Percentiles rank a stretch among this genome's conserved stretches.
phyloP scores from a whole-genome alignment of 2,113 vertebrate genomes.

The Corynorhinus townsendii region DNA sequence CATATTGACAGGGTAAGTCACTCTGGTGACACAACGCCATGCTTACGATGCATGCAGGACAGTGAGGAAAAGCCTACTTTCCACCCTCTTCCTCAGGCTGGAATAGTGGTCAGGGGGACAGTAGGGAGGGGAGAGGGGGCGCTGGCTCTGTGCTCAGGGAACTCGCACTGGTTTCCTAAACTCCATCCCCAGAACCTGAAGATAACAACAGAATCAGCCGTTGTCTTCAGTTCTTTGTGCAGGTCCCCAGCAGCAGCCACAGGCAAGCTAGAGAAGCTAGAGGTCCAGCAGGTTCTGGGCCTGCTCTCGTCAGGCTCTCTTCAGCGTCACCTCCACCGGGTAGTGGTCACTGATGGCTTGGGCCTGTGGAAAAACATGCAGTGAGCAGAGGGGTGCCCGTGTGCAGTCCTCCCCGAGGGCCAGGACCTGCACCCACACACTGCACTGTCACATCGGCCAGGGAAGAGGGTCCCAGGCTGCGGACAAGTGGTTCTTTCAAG shows the following conservation, averaged over 20 bases:
- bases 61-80: background rate
- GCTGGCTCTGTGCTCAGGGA: background rate
- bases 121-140: background rate
- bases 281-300: background rate
- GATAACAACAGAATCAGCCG: background rate
- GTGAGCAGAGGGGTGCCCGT: background rate
- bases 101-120: background rate
- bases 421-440: background rate
- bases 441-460: background rate
- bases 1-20: too few species aligned
- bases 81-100: background rate
- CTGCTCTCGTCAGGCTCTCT: background rate
- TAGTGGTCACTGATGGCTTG: constrained; percentile 89
- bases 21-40: background rate
- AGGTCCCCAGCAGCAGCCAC: background rate
- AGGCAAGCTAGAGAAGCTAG: background rate
- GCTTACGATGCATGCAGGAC: background rate
- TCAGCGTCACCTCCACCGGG: constrained; percentile 85
- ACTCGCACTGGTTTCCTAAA: background rate
- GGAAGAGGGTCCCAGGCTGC: background rate
- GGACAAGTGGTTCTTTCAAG: background rate
- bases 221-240: background rate
- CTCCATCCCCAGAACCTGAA: background rate
- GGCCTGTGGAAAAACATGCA: constrained; percentile 75
- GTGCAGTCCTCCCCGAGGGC: background rate